Conservation (phyloP, 2,888 invertebrate genomes). For the Strigamia transsilvanica region DNA sequence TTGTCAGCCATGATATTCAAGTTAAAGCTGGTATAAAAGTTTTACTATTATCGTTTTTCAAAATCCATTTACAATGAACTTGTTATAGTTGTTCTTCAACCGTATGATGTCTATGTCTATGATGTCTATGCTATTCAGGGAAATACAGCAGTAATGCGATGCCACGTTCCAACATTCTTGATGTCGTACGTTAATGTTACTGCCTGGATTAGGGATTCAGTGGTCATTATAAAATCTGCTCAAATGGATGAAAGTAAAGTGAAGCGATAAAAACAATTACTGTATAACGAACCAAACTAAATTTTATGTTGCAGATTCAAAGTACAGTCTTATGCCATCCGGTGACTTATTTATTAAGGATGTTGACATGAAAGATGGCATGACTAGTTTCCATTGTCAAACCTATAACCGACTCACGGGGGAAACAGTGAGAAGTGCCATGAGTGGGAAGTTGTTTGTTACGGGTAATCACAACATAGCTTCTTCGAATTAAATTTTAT, state of each 20-base stretch:
- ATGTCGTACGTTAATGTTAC: constrained; percentile 59
- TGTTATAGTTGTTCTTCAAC: constrained; percentile 60
- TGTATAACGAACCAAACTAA: background rate
- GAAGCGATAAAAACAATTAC: background rate
- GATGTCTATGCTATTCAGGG: constrained; percentile 65
- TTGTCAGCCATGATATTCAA: constrained; percentile 59
- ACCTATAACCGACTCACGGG: constrained; percentile 6
- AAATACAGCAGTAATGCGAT: constrained; percentile 68
- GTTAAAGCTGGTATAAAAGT: constrained; percentile 59
- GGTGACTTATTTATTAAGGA: constrained; percentile 51
- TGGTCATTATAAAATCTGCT: constrained; percentile 11
- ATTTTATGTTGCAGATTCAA: constrained; percentile 25
- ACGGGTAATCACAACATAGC: constrained; percentile 9
- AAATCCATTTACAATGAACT: background rate
- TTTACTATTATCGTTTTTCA: background rate
- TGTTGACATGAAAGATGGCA: constrained; percentile 39
- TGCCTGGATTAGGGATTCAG: constrained; percentile 12
- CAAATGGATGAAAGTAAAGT: constrained; percentile 29
- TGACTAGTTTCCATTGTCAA: constrained; percentile 49
- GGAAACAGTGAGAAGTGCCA: constrained; percentile 14
- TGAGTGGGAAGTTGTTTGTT: constrained; percentile 35
- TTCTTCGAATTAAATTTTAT: background rate
- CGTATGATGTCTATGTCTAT: constrained; percentile 64
- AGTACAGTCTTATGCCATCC: constrained; percentile 5
- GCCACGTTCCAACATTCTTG: constrained; percentile 87